These are phyloP conservation scores for Glomeris maerens DNA, from an alignment of 1,140 invertebrate species.

Conservation along the genomic window DNA sequence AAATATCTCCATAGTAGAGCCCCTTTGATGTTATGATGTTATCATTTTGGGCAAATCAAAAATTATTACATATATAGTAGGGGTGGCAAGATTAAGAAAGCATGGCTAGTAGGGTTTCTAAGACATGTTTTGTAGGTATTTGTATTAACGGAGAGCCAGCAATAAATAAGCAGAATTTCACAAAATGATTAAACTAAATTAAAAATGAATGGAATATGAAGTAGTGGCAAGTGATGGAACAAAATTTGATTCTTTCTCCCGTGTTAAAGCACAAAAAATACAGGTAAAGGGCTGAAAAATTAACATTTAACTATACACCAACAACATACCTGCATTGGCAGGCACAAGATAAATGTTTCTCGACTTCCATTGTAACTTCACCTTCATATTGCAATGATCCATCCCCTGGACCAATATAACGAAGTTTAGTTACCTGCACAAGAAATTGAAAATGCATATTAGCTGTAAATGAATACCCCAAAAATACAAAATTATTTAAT, in stretches of 20 bases:
- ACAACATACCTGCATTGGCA: conserved; percentile 38
- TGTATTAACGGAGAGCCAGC: too few species aligned
- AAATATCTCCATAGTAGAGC: too few species aligned
- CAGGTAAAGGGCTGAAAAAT: conserved; percentile 5
- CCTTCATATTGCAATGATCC: conserved; percentile 11
- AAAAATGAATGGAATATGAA: too few species aligned
- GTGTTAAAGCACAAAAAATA: conserved; percentile 20
- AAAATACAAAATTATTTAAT: neutral
- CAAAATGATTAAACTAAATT: neutral
- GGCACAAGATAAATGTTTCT: conserved; percentile 44
- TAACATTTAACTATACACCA: neutral
- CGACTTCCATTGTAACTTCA: conserved; percentile 26
- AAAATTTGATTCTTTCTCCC: too few species aligned
- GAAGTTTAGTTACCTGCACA: conserved; percentile 29
- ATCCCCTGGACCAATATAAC: conserved; percentile 20
- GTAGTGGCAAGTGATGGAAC: too few species aligned
- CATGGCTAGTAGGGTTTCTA: too few species aligned
- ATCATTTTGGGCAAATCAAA: too few species aligned
- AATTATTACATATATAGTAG: too few species aligned
- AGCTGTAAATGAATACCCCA: neutral
- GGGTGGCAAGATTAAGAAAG: too few species aligned
- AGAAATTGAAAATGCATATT: neutral
- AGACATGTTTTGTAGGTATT: too few species aligned
- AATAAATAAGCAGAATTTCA: too few species aligned
- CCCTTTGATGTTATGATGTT: too few species aligned